These are phyloP conservation scores for Grantiella picta DNA, from an alignment of 2,113 vertebrate species.

Conservation along the genomic window DNA sequence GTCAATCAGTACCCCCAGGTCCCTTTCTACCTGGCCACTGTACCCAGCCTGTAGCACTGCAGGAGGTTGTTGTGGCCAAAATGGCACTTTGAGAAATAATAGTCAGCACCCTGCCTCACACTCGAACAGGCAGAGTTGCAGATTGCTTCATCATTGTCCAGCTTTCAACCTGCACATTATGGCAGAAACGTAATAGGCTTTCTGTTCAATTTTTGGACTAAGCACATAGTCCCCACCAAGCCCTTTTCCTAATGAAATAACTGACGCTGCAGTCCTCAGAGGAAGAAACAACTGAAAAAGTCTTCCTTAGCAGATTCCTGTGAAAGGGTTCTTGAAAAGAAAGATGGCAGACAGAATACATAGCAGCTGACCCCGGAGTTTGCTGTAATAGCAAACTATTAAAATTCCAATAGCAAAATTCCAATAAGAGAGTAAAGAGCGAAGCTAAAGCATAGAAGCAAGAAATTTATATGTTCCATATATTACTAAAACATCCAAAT, in stretches of 20 bases:
- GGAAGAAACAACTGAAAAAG: neutral
- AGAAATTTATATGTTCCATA: neutral
- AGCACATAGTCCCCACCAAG: neutral
- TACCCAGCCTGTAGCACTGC: accelerated
- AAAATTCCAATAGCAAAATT: too few species aligned
- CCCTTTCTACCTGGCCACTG: neutral
- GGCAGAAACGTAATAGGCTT: neutral
- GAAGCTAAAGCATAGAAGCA: neutral
- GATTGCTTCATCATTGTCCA: neutral
- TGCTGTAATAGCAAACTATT: neutral
- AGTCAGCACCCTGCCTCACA: neutral
- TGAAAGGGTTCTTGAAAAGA: neutral
- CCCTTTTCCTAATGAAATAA: neutral
- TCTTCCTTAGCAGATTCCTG: neutral
- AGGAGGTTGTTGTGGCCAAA: neutral
- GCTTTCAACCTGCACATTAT: neutral
- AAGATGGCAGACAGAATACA: neutral
- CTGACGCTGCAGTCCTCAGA: neutral
- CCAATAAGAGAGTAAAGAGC: neutral
- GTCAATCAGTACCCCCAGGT: neutral
- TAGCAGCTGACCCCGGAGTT: neutral
- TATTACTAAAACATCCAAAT: neutral
- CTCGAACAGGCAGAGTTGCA: neutral
- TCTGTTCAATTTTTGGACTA: neutral
- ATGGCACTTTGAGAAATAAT: neutral